Conservation (phyloP, 2,888 invertebrate species). For the Plagodis pulveraria region DNA sequence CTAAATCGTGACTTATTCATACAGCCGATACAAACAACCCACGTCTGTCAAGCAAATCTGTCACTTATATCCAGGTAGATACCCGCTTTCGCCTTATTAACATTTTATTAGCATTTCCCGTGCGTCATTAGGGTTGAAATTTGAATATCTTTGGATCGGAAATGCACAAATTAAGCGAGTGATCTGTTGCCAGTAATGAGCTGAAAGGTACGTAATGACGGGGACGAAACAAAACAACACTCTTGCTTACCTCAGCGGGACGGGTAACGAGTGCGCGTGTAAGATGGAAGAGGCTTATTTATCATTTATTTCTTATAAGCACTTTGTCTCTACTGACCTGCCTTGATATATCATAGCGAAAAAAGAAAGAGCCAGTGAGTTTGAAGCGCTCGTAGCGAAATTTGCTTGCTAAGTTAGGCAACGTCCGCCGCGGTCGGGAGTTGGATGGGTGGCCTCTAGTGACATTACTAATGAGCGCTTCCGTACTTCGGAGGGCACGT, state of each 20-base stretch:
- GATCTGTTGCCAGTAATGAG: slow-evolving; percentile 82
- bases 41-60: slow-evolving; percentile 83
- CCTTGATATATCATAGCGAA: background rate
- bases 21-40: slow-evolving; percentile 73
- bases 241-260: slow-evolving; percentile 73
- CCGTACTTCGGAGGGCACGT: no score
- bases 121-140: slow-evolving; percentile 82
- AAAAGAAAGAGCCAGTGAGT: no score
- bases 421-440: no score
- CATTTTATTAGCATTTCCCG: slow-evolving; percentile 84
- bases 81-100: slow-evolving; percentile 80
- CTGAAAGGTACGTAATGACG: slow-evolving; percentile 81
- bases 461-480: no score
- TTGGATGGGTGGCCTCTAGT: no score
- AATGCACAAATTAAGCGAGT: slow-evolving; percentile 84
- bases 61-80: slow-evolving; percentile 76
- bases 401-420: no score
- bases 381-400: no score
- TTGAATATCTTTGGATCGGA: slow-evolving; percentile 84
- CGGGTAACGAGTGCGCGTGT: slow-evolving; percentile 58
- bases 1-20: slow-evolving; percentile 81
- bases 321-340: background rate
- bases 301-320: background rate
- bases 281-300: slow-evolving; percentile 54
- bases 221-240: slow-evolving; percentile 79